Percentiles rank a stretch among this genome's conserved stretches.
These are phyloP conservation scores for Gymnobelideus leadbeateri DNA, from an alignment of 2,113 vertebrate genomes.

Conservation along the genomic window DNA sequence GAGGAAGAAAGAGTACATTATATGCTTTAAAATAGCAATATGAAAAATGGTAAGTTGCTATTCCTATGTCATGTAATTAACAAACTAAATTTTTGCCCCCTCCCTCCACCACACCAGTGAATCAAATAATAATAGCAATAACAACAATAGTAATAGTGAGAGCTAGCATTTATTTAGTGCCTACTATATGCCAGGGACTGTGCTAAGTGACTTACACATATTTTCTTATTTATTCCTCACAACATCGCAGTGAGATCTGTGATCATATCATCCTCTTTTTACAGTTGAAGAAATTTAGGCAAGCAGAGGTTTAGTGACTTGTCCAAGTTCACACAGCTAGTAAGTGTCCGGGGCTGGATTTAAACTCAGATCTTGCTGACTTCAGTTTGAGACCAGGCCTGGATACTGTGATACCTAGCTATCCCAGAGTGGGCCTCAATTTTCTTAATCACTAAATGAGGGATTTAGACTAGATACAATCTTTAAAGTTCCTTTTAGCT, in stretches of 20 bases:
- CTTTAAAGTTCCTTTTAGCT: not conserved
- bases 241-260: not conserved
- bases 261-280: not conserved
- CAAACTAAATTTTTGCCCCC: not conserved
- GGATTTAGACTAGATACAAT: not conserved
- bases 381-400: not conserved
- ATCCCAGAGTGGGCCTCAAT: not conserved
- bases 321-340: not conserved
- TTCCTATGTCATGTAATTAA: not conserved
- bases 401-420: not conserved
- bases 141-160: not conserved
- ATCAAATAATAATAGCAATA: not conserved
- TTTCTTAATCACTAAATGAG: not conserved
- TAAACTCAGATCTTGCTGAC: not conserved
- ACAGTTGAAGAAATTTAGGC: not conserved
- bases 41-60: slow-evolving; percentile 8
- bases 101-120: not conserved
- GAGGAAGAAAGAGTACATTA: not conserved
- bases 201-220: not conserved
- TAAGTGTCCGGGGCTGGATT: not conserved
- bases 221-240: not conserved
- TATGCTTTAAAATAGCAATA: not conserved
- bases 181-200: not conserved
- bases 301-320: not conserved
- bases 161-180: not conserved